phyloP scores from a whole-genome alignment of 2,797 vertebrate species.

The Takifugu ocellatus region DNA sequence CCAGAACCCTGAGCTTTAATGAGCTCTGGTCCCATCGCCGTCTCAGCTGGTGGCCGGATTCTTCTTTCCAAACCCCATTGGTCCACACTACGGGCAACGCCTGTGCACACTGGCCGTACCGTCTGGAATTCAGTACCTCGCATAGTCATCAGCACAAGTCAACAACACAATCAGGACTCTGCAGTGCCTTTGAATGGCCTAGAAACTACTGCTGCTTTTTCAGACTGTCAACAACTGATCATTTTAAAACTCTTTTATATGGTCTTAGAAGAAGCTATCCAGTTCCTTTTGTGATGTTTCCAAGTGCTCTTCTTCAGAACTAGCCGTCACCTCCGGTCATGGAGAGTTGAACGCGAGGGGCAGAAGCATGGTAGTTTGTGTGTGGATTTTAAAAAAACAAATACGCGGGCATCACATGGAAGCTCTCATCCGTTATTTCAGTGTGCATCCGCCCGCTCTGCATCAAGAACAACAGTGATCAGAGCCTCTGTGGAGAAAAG shows the following conservation, averaged over 20 bases:
- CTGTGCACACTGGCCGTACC: conserved; percentile 41
- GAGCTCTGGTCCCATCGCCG: conserved; percentile 41
- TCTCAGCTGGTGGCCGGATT: conserved; percentile 46
- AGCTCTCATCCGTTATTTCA: not conserved
- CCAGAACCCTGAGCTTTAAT: conserved; percentile 26
- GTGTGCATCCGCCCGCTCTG: conserved; percentile 1
- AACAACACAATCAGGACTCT: conserved; percentile 27
- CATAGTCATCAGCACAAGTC: conserved; percentile 39
- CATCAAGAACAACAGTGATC: conserved; percentile 26
- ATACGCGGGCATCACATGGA: no score
- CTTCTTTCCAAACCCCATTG: conserved; percentile 21
- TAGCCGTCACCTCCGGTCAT: conserved; percentile 37
- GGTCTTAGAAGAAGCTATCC: conserved; percentile 50
- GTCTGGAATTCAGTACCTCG: conserved; percentile 48
- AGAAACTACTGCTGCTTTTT: conserved; percentile 42
- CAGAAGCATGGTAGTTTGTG: conserved; percentile 17
- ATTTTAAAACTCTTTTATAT: conserved; percentile 19
- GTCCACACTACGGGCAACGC: conserved; percentile 43
- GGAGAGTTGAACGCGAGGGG: conserved; percentile 21
- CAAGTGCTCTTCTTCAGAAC: conserved; percentile 57
- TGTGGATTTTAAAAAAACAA: conserved; percentile 14
- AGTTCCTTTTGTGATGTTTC: conserved; percentile 36
- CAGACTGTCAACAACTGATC: conserved; percentile 20
- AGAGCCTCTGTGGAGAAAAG: conserved; percentile 10
- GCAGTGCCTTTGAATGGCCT: conserved; percentile 34